Base-by-base conservation (phyloP, 2,113 vertebrate species). In the Paramisgurnus dabryanus region DNA sequence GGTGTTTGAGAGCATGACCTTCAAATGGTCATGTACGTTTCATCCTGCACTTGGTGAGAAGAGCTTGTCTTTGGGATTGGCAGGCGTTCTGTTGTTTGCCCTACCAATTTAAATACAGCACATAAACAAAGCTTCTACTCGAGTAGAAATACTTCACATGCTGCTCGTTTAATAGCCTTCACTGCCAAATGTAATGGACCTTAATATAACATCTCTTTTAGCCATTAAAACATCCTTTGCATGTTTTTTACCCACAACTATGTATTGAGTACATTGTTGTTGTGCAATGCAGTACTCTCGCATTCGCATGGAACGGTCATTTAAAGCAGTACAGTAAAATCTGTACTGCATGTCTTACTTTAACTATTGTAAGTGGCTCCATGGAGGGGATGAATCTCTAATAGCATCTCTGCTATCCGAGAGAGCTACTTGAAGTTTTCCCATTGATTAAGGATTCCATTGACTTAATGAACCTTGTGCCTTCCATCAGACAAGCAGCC, bases 361-460 rank as follows among this genome's bases (percentile, higher is more conserved):
- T 43, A 80, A 73, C 69, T 55, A 39, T 27, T 22, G 3, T 83
- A 64, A 60, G 55, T 76, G 43, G 7, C 65, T 74, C 50, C 40
- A 17, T 60, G 11, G 64, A 27, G 65, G 13, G 61, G 41, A 80
- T 61, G 63, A 77, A 79, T n/a, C 53, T 47, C 43, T 64, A 67
- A 76, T 47, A 66, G 85, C 89, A 79, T 82, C 68, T 49, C 55
- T 71, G 80, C 76, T 88, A 80, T 85, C 61, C 67, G 92, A 93
- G 94, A 93, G 93, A 90, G 77, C 78, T 92, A 93, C 92, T 93
- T 92, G 93, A 94, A 94, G 93, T 95, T 95, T 94, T 91, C 93
- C 91, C 93, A 95, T 96, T 94, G 96, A 98, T 98, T 96, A 95
- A 94, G 91, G 93, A 95, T 96, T 95, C 95, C 96, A 96, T 96